phyloP scores from a whole-genome alignment of 2,888 invertebrate genomes.

The Diarsia brunnea region DNA sequence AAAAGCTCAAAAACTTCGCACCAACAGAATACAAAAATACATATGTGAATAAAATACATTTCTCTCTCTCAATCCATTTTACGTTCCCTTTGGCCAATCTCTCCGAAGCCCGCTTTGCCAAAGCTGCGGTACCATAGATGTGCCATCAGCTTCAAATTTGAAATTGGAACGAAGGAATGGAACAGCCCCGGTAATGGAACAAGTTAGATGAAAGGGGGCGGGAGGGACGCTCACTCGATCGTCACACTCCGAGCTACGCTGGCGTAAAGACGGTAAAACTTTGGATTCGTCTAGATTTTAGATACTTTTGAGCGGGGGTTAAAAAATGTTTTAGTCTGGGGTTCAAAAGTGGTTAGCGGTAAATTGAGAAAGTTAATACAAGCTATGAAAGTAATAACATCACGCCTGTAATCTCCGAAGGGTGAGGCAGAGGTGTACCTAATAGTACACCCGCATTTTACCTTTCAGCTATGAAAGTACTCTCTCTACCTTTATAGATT shows the following conservation, averaged over 20 bases:
- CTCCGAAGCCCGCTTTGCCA: constrained; percentile 67
- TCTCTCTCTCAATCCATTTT: constrained; percentile 46
- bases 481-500: not conserved
- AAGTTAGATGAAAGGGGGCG: constrained; percentile 89
- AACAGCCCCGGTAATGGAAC: constrained; percentile 87
- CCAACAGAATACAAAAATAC: not conserved
- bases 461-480: not conserved
- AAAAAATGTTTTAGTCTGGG: constrained; percentile 5
- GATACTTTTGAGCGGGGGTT: constrained; percentile 68
- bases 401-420: too few species aligned
- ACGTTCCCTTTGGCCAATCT: constrained; percentile 69
- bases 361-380: constrained; percentile 7
- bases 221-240: constrained; percentile 75
- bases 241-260: constrained; percentile 69
- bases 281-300: constrained; percentile 78
- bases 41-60: constrained; percentile 20
- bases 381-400: not conserved
- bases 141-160: constrained; percentile 89
- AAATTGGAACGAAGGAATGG: constrained; percentile 90
- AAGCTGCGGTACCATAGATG: constrained; percentile 86
- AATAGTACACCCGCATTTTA: too few species aligned
- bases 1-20: not conserved
- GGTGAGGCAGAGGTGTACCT: too few species aligned
- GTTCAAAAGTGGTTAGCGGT: not conserved
- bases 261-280: constrained; percentile 77